Evolutionary conservation across 2,797 vertebrate species (phyloP).

Genomic region (Apogon talboti): DNA sequence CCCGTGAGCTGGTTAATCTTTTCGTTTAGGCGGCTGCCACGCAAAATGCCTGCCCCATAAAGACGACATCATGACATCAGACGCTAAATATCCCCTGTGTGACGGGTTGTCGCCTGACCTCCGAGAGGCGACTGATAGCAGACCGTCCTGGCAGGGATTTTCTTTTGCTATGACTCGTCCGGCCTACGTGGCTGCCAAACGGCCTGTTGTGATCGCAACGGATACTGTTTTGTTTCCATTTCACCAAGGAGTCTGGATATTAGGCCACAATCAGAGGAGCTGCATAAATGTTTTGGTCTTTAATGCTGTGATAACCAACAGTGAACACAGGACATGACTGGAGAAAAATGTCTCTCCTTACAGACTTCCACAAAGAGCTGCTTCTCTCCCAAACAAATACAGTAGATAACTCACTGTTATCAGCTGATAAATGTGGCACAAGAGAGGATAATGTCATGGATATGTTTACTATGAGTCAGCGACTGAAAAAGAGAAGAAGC

Average conservation of each 20-base stretch:
- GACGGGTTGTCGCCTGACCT: slow-evolving; percentile 53
- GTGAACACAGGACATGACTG: too few species aligned
- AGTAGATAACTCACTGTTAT: slow-evolving; percentile 19
- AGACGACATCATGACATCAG: slow-evolving; percentile 71
- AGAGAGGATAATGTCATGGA: background rate
- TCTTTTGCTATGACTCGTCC: slow-evolving; percentile 5
- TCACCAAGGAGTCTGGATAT: slow-evolving; percentile 9
- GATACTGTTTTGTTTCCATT: slow-evolving; percentile 45
- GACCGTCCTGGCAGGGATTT: slow-evolving; percentile 47
- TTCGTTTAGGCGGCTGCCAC: slow-evolving; percentile 44
- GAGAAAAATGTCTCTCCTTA: background rate
- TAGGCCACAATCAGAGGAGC: slow-evolving; percentile 9
- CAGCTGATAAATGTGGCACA: slow-evolving; percentile 10
- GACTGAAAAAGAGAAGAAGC: slow-evolving; percentile 1
- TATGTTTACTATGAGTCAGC: slow-evolving; percentile 14
- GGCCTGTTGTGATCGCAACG: slow-evolving; percentile 31
- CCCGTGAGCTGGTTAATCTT: slow-evolving; percentile 55
- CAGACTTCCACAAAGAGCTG: background rate
- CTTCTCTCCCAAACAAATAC: background rate
- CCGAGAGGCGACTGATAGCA: slow-evolving; percentile 52
- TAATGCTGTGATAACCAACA: background rate
- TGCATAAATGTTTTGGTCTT: background rate
- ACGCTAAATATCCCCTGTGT: slow-evolving; percentile 53
- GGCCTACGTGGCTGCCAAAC: slow-evolving; percentile 25
- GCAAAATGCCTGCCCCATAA: slow-evolving; percentile 42